phyloP scores from a whole-genome alignment of 2,888 invertebrate species.

The Oscheius sp. region DNA sequence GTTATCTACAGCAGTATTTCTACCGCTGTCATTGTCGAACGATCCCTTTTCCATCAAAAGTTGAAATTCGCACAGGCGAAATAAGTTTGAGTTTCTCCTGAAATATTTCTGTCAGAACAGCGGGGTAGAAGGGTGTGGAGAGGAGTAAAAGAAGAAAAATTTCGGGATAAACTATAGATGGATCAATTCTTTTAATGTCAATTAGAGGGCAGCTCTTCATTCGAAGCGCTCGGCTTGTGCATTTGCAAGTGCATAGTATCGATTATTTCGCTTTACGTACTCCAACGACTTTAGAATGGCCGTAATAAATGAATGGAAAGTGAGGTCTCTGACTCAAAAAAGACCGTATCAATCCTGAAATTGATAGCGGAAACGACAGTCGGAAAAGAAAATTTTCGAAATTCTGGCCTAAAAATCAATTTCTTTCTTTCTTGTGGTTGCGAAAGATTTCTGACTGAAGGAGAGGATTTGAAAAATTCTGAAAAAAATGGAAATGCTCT shows the following conservation, averaged over 20 bases:
- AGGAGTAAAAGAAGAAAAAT: background rate
- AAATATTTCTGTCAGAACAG: background rate
- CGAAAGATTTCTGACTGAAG: too few species aligned
- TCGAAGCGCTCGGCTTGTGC: too few species aligned
- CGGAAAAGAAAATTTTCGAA: too few species aligned
- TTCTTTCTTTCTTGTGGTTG: too few species aligned
- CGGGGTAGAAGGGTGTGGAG: background rate
- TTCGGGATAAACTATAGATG: too few species aligned
- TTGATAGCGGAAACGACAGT: too few species aligned
- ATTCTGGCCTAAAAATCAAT: too few species aligned
- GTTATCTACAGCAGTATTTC: conserved; percentile 52
- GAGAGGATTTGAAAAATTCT: background rate
- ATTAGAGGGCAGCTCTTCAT: too few species aligned
- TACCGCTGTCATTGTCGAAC: conserved; percentile 54
- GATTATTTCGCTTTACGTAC: too few species aligned
- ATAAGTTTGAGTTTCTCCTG: conserved; percentile 18
- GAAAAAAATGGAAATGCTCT: background rate
- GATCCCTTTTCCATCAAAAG: conserved; percentile 60
- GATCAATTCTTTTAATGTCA: too few species aligned
- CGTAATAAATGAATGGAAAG: background rate
- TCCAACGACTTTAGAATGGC: too few species aligned
- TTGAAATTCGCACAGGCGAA: conserved; percentile 40
- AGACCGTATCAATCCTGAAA: background rate
- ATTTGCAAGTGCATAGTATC: too few species aligned
- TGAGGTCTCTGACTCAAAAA: background rate